Conservation (phyloP, 2,113 vertebrate species). For the Nycticebus coucang region DNA sequence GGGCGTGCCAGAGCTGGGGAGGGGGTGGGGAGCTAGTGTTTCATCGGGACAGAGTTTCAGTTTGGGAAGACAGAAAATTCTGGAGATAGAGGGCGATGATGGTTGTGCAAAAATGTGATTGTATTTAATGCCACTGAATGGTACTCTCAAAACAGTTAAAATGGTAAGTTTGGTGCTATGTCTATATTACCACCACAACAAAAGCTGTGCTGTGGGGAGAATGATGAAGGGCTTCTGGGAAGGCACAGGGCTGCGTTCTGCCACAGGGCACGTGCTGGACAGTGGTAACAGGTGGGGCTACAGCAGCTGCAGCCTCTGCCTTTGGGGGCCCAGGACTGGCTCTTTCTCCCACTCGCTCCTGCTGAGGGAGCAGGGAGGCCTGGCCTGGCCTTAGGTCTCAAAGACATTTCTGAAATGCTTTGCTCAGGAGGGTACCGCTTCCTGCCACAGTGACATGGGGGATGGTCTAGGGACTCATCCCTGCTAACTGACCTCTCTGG, state of each 20-base stretch:
- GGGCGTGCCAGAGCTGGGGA: not conserved
- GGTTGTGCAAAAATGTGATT: rapidly evolving
- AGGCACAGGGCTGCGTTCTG: rapidly evolving
- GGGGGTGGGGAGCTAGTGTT: rapidly evolving
- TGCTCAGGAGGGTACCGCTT: slow-evolving; percentile 81
- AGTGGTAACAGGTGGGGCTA: not conserved
- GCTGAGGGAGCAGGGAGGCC: not conserved
- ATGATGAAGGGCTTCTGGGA: not conserved
- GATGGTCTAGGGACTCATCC: slow-evolving; percentile 84
- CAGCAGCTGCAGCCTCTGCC: too few species aligned
- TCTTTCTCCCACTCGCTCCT: not conserved
- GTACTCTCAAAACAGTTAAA: not conserved
- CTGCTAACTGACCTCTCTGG: slow-evolving; percentile 86
- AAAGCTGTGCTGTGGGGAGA: rapidly evolving
- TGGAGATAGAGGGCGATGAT: not conserved
- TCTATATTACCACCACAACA: not conserved
- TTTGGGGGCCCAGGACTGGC: not conserved
- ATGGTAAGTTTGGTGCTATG: not conserved
- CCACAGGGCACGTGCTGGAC: rapidly evolving
- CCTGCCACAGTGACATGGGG: slow-evolving; percentile 83
- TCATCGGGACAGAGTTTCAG: not conserved
- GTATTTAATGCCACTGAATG: not conserved
- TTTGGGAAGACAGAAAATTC: not conserved
- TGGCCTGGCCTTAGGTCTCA: slow-evolving; percentile 51
- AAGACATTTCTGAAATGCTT: slow-evolving; percentile 84